Evolutionary conservation across 2,888 invertebrate genomes (phyloP).

Genomic region (Invenusta paracnida): DNA sequence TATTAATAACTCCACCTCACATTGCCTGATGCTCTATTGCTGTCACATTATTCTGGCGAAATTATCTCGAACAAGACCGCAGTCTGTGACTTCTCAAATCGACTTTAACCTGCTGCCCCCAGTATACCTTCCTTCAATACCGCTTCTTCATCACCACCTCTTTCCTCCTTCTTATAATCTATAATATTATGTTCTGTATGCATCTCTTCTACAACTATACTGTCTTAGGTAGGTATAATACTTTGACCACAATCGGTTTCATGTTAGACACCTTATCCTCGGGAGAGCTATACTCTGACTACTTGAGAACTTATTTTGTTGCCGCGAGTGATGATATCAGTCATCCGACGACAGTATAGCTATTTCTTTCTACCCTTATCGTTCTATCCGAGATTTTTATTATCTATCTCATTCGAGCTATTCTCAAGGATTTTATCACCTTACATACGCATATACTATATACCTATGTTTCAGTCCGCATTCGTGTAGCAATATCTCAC

Average conservation of each 20-base stretch:
- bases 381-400: too few species aligned
- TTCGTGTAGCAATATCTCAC: too few species aligned
- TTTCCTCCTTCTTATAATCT: neutral
- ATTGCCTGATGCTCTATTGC: neutral
- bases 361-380: too few species aligned
- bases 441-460: too few species aligned
- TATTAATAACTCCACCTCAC: slow-evolving; percentile 21
- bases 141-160: neutral
- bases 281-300: too few species aligned
- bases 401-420: too few species aligned
- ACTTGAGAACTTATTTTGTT: neutral
- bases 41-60: slow-evolving; percentile 7
- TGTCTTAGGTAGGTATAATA: too few species aligned
- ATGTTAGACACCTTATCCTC: slow-evolving; percentile 19
- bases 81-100: neutral
- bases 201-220: slow-evolving; percentile 10
- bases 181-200: neutral
- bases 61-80: neutral
- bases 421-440: too few species aligned
- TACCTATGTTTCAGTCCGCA: too few species aligned
- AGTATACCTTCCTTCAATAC: too few species aligned
- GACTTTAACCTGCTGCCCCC: neutral
- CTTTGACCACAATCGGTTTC: neutral
- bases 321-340: neutral
- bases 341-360: too few species aligned